These are phyloP conservation scores for Brachionus rubens DNA, from an alignment of 1,140 invertebrate species.

Conservation along the genomic window DNA sequence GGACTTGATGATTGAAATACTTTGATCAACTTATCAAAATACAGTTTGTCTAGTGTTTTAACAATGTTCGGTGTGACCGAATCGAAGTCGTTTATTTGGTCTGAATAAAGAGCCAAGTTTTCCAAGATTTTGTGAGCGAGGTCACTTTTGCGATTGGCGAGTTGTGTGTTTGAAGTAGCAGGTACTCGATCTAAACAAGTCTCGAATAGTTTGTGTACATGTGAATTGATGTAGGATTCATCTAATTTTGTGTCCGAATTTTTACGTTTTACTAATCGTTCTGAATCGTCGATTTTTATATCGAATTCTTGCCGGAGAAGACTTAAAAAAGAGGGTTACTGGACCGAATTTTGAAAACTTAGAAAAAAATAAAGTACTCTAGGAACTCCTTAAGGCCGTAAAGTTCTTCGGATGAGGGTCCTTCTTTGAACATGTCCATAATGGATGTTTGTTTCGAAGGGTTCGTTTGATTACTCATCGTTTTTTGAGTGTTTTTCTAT, in stretches of 20 bases:
- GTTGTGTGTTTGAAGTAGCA: neutral
- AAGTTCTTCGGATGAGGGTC: neutral
- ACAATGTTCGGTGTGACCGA: neutral
- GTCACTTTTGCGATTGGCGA: slow-evolving; percentile 17
- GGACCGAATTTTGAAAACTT: neutral
- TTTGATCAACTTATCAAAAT: slow-evolving; percentile 12
- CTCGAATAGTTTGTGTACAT: slow-evolving; percentile 5
- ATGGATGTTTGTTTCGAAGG: slow-evolving; percentile 8
- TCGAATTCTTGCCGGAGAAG: slow-evolving; percentile 17
- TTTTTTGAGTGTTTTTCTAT: no score
- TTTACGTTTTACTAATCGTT: slow-evolving; percentile 18
- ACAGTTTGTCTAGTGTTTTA: neutral
- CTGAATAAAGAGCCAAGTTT: neutral
- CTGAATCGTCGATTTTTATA: neutral
- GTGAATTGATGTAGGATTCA: neutral
- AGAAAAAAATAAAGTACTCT: neutral
- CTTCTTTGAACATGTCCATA: neutral
- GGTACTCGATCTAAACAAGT: slow-evolving; percentile 1
- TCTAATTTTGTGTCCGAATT: slow-evolving; percentile 1
- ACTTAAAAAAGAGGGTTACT: neutral
- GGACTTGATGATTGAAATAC: neutral
- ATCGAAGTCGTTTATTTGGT: neutral
- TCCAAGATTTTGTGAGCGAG: slow-evolving; percentile 20
- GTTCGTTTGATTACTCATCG: slow-evolving; percentile 27
- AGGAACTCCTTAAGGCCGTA: slow-evolving; percentile 13